Base-by-base conservation (phyloP, 2,888 invertebrate species). In the Protodeltote pygarga region DNA sequence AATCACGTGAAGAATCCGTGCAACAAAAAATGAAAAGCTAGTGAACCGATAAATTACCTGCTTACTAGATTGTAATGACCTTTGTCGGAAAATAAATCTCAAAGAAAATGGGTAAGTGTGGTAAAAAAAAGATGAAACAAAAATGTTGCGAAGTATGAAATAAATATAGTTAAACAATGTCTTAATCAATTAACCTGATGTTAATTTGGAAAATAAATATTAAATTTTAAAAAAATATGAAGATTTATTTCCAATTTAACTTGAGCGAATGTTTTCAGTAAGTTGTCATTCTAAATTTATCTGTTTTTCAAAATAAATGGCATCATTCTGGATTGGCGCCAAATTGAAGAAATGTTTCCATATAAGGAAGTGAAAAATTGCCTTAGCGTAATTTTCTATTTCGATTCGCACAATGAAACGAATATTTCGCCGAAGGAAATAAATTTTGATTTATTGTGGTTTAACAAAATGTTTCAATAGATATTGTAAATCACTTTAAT, bases 41-140 rank as follows among this genome's bases (percentile, higher is more conserved):
- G 63, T 67, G 42, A 66, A 23, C 52, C 45, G 53, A 33, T 46
- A 45, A 33, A 59, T 54, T 47, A 62, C 37, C 33, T 37, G 20
- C 9, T 28, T 20, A 35, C 14, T 42, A 28, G 34, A 51, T 48
- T 41, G 48, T 44, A 41, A 47, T 44, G 50, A 44, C 42, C 31
- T 16, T 17, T 37, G 21, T 47, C 33, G 4, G 32, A 41, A 45
- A 44, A 50, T 41, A 42, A 54, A 50, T 62, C 33, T 11, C 20
- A 5, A 20, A 37, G 15, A 19, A 10, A 51, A 42, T 42, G 32
- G 11, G 10, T 23, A 2, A 11, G 10, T 24, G 11, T 11, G 5
- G 11, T 5, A 2, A 24, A 5, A 24, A 6, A 1, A 11, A 24
- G 11, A 5, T 11, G 9, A 24, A 24, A 11, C 2, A 2, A 24